Evolutionary conservation across 2,113 vertebrate species (phyloP).

Genomic region (Anseranas semipalmata): DNA sequence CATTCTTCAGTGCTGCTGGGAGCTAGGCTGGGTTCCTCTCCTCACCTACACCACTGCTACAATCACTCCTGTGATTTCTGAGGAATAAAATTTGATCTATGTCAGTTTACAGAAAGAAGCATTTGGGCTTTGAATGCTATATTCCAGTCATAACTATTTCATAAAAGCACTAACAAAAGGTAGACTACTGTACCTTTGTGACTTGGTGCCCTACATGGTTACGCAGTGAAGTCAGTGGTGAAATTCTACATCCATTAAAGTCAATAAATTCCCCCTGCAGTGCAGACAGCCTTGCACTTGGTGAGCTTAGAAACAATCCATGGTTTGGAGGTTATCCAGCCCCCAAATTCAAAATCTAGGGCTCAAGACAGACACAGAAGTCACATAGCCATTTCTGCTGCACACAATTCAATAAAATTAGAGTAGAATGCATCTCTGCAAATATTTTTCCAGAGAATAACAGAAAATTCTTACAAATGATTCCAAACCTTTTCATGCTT

Average conservation of each 20-base stretch:
- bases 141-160: background rate
- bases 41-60: background rate
- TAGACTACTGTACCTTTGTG: background rate
- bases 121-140: background rate
- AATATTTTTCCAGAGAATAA: conserved; percentile 29
- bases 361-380: background rate
- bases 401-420: background rate
- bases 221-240: background rate
- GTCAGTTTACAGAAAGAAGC: background rate
- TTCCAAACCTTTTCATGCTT: background rate
- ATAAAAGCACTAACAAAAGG: background rate
- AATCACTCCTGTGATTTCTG: background rate
- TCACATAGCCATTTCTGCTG: background rate
- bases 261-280: background rate
- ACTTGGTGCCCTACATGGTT: background rate
- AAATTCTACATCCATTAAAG: background rate
- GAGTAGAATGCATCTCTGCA: background rate
- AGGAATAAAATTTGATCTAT: background rate
- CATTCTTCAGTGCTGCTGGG: background rate
- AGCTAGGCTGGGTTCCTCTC: background rate
- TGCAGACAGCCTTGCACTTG: background rate
- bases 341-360: background rate
- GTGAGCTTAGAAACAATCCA: background rate
- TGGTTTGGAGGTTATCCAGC: background rate
- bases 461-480: background rate